Evolutionary conservation across 2,888 invertebrate species (phyloP), one percentile per base, ranked within the genome.

Genomic region (Sesia apiformis): DNA sequence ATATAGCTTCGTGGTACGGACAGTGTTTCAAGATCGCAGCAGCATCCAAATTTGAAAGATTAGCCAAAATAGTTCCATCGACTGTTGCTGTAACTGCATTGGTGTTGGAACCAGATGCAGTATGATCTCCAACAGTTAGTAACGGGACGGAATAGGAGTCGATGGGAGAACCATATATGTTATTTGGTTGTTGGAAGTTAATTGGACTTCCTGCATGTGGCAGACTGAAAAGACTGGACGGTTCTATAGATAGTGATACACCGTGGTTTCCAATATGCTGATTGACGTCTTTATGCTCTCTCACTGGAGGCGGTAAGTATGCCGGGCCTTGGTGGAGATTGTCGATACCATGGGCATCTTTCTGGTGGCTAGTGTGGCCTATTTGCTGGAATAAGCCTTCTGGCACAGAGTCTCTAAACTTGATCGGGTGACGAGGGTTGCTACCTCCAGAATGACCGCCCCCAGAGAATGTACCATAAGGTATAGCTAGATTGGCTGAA

Each of bases 371-470:
- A 0, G 90, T 86, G 53, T 93, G 91, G 0, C 91, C 94, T 59
- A 93, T 92, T 53, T 91, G 93, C 61, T 93, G 91, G 3, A 95
- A 81, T 4, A 95, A 77, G 0, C 94, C 94, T 53, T 91, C 88
- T 0, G 95, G 94, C 0, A 95, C 93, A 0, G 94, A 92, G n/a
- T 94, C 93, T 51, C 94, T 90, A 75, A 94, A 95, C 61, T 93
- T 91, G 4, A 95, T 91, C 0, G 95, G 95, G 41, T 90, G 90
- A 67, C 87, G 89, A 0, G 92, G 92, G 0, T 74, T 73, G 52
- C 72, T 79, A 2, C 85, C 81, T 3, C 90, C 87, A 0, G 86
- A 72, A 59, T 82, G 81, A 0, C 84, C 83, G 0, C 90, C 89
- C 4, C 90, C 89, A 0, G 90, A 85, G 54, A 78, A 74, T 0